phyloP scores from a whole-genome alignment of 1,140 invertebrate species.

The Acromyrmex charruanus region DNA sequence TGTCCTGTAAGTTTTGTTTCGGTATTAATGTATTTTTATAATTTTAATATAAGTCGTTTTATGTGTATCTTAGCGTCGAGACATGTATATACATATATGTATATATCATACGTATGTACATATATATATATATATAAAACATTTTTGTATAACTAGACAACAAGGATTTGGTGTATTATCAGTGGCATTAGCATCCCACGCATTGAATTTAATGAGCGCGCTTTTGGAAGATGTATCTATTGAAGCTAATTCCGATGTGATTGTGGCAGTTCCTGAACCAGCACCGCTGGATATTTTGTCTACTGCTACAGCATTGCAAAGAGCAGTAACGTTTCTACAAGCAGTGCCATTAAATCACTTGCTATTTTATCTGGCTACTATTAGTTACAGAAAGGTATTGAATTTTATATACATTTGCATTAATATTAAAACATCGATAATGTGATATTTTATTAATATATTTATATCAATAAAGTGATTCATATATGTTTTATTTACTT shows the following conservation, averaged over 20 bases:
- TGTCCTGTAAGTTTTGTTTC: no score
- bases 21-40: no score
- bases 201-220: conserved; percentile 89
- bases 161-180: conserved; percentile 94
- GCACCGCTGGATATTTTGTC: conserved; percentile 88
- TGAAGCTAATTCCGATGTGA: conserved; percentile 84
- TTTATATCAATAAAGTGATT: no score
- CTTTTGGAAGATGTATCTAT: conserved; percentile 88
- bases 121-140: conserved; percentile 51
- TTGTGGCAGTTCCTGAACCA: conserved; percentile 83
- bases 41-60: no score
- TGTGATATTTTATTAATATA: conserved; percentile 3
- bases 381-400: conserved; percentile 94
- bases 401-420: background rate
- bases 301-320: conserved; percentile 89
- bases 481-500: conserved; percentile 25
- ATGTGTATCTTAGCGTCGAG: no score
- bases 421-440: background rate
- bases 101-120: no score
- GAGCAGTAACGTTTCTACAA: conserved; percentile 89
- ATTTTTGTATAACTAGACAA: conserved; percentile 85
- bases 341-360: conserved; percentile 92
- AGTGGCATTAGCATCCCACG: conserved; percentile 92
- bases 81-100: no score
- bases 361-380: conserved; percentile 94